phyloP scores from a whole-genome alignment of 1,140 invertebrate genomes.

The Medauroidea extradentata region DNA sequence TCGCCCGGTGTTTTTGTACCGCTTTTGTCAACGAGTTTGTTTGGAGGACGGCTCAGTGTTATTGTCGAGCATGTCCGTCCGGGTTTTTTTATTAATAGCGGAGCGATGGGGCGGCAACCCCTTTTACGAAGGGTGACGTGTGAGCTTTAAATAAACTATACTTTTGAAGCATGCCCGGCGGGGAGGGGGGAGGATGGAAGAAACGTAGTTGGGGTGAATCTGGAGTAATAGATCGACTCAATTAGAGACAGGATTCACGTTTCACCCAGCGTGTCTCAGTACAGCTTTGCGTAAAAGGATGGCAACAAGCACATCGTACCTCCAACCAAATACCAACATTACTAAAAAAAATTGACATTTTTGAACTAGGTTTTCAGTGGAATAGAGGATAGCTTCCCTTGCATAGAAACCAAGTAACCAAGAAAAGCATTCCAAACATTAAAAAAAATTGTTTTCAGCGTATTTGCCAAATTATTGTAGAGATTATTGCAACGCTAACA shows the following conservation, averaged over 20 bases:
- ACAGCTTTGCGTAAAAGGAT: background rate
- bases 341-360: too few species aligned
- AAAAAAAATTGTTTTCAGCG: too few species aligned
- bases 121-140: constrained; percentile 1
- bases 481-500: too few species aligned
- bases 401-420: too few species aligned
- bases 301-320: background rate
- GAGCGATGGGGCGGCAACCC: background rate
- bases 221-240: constrained; percentile 8
- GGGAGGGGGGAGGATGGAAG: background rate
- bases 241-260: constrained; percentile 8
- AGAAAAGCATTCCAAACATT: too few species aligned
- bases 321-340: too few species aligned
- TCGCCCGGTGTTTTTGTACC: background rate
- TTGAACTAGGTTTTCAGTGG: too few species aligned
- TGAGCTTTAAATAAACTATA: constrained; percentile 15
- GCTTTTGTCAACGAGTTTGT: constrained; percentile 6
- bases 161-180: background rate
- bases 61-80: too few species aligned
- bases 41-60: constrained; percentile 1
- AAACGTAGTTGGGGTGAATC: background rate
- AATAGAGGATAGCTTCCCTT: too few species aligned
- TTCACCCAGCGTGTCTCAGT: background rate
- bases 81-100: constrained; percentile 2
- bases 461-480: too few species aligned